A percentile compares a stretch with the other conserved stretches of the same genome.
phyloP scores from a whole-genome alignment of 2,888 invertebrate genomes.

The Tanytarsus gracilentus region DNA sequence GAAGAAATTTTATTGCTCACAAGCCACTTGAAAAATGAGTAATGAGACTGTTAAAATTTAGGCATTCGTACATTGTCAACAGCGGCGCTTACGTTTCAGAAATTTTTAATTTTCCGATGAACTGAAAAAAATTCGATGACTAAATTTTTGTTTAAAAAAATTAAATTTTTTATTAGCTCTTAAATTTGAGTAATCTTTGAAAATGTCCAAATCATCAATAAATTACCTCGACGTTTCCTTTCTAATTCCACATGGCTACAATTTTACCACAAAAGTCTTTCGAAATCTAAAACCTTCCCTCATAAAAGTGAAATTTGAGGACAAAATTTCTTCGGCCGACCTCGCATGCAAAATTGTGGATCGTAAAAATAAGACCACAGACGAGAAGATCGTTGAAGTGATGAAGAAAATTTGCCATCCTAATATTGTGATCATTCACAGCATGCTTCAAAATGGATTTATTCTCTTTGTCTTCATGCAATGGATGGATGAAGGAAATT shows the following conservation, averaged over 20 bases:
- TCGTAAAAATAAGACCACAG: not conserved
- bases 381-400: not conserved
- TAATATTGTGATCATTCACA: not conserved
- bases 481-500: not conserved
- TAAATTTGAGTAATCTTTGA: no score
- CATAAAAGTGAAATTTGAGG: not conserved
- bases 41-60: no score
- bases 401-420: not conserved
- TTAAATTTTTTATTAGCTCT: no score
- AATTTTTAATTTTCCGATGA: no score
- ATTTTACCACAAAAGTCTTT: not conserved
- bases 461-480: not conserved
- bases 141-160: no score
- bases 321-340: not conserved
- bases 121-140: no score
- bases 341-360: not conserved
- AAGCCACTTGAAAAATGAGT: no score
- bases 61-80: no score
- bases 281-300: not conserved
- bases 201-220: not conserved
- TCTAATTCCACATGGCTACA: not conserved
- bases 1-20: no score
- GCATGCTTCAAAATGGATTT: not conserved
- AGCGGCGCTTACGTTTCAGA: no score
- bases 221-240: not conserved